These are phyloP conservation scores for Sciurus vulgaris DNA, from an alignment of 2,797 vertebrate species.

Conservation along the genomic window DNA sequence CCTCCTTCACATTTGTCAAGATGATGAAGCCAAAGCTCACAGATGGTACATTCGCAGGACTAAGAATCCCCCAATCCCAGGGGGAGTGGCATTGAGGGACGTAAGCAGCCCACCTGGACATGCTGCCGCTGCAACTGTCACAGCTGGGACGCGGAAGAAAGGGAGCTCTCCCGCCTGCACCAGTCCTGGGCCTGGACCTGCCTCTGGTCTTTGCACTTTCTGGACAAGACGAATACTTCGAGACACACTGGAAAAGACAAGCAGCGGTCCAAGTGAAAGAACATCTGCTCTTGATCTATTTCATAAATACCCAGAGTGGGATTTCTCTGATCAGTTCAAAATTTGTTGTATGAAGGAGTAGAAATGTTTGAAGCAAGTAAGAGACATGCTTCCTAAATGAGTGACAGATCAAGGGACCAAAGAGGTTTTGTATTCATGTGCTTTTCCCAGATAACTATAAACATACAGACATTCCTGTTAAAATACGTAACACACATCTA, in stretches of 20 bases:
- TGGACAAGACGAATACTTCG: neutral
- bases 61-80: no score
- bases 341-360: neutral
- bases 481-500: neutral
- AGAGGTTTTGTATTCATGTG: neutral
- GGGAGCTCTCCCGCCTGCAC: neutral
- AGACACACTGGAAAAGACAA: neutral
- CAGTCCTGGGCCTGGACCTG: neutral
- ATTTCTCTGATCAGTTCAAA: neutral
- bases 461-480: neutral
- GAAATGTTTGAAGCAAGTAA: neutral
- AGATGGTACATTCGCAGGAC: neutral
- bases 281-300: neutral
- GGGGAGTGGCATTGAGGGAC: neutral
- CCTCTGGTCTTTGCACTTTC: neutral
- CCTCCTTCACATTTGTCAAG: neutral
- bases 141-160: neutral
- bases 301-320: neutral
- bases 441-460: slow-evolving; percentile 19
- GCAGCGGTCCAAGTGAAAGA: neutral
- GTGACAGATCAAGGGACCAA: neutral
- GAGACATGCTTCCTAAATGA: neutral
- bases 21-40: neutral
- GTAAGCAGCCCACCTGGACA: neutral
- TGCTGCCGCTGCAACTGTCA: neutral